phyloP scores from a whole-genome alignment of 2,113 vertebrate species.

The Alosa alosa region DNA sequence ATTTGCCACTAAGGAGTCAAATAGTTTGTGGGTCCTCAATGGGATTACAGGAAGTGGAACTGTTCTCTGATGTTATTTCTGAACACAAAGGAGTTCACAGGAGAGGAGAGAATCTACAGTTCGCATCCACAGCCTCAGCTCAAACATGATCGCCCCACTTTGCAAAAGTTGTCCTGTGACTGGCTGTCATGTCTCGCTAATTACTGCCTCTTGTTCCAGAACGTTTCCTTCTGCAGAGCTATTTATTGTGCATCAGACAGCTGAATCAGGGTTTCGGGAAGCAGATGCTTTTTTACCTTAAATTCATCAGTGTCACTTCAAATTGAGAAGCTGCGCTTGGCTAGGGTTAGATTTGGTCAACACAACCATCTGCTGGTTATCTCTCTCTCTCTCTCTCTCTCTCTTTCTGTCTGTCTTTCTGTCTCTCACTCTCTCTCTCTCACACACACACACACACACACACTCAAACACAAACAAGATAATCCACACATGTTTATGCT shows the following conservation, averaged over 20 bases:
- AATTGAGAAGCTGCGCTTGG: neutral
- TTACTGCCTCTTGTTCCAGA: neutral
- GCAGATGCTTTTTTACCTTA: neutral
- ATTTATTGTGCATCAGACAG: conserved; percentile 7
- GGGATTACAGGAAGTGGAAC: neutral
- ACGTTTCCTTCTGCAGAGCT: neutral
- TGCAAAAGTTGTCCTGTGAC: neutral
- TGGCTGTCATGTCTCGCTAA: neutral
- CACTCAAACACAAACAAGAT: no score
- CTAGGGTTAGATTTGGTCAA: neutral
- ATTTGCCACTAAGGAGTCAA: neutral
- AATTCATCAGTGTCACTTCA: conserved; percentile 3
- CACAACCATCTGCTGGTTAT: neutral
- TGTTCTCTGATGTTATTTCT: neutral
- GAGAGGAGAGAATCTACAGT: neutral
- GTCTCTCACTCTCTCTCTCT: no score
- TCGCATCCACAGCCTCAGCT: neutral
- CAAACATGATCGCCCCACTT: neutral
- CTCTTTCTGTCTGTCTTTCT: neutral
- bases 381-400: neutral
- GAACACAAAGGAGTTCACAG: neutral
- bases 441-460: neutral
- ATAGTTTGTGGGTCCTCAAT: neutral
- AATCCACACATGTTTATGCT: neutral
- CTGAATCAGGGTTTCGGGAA: neutral